Base-by-base conservation (phyloP, 2,797 vertebrate species). In the Anabas testudineus region DNA sequence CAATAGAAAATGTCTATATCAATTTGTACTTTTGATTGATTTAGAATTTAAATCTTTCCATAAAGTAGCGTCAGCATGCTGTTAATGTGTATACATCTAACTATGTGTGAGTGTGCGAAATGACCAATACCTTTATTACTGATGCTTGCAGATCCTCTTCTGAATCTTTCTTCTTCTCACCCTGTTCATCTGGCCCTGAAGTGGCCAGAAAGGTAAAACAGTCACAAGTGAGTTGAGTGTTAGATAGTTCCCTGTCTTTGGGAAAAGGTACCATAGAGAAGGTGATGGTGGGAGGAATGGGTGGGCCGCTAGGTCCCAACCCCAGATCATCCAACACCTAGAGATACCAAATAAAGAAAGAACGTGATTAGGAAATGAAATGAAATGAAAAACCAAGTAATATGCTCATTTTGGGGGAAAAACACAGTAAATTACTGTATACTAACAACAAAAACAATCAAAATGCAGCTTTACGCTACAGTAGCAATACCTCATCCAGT, bases 271-370 rank as follows among this genome's bases (percentile, higher is more conserved):
- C 78, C 12, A 95, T 37, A 0, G 96, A 96, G 82, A 96, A 95
- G 3, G 90, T 83, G 62, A 78, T 32, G 0, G 95, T 70, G 34
- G 94, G 90, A 7, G 92, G 93, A 52, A 95, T 89, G 14, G 93
- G 93, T 14, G 94, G 94, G 13, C 94, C 93, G 0, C 81, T 84
- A 1, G 92, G 88, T 46, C 95, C 95, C 70, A 96, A 74, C 0
- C 95, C 96, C 66, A 98, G 74, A 46, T 85, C 57, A 46, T 96
- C 91, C 77, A 97, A 85, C 68, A 97, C 85, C 97, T 99, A 79
- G 49, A 13, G 53, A 86, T 58, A 71, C 68, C 26, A 68, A 42
- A 53, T 12, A 14, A 64, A 60, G 10, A 61, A 19, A 8, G 4
- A 66, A 14, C 41, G 9, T 8, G 12, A 65, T 47, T 7, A 61